Evolutionary conservation across 2,113 vertebrate genomes (phyloP).

Genomic region (Artemisiospiza belli): DNA sequence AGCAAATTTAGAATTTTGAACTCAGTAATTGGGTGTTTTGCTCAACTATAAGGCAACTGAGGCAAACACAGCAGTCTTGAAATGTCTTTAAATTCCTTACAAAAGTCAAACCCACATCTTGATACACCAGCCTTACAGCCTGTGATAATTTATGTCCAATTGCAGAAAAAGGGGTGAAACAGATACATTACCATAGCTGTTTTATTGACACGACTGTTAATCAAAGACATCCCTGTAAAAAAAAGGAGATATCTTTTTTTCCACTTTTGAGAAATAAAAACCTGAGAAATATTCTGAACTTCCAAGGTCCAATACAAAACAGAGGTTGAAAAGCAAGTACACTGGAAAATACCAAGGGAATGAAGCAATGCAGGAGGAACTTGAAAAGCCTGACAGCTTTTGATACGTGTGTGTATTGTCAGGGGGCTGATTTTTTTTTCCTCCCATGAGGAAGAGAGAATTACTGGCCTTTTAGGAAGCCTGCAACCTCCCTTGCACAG

Average conservation of each 20-base stretch:
- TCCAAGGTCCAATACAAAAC: not conserved
- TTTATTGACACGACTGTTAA: not conserved
- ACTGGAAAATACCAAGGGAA: not conserved
- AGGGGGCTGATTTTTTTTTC: not conserved
- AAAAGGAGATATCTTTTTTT: not conserved
- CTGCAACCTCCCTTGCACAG: not conserved
- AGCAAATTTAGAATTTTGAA: not conserved
- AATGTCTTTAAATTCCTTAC: not conserved
- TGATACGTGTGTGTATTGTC: not conserved
- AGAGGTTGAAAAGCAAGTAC: not conserved
- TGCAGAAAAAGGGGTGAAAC: not conserved
- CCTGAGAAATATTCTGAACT: not conserved
- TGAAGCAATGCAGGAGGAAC: not conserved
- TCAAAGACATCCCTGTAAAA: not conserved
- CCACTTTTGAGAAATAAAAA: not conserved
- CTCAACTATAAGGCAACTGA: not conserved
- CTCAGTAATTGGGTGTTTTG: not conserved
- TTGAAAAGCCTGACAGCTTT: slow-evolving; percentile 7
- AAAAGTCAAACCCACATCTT: not conserved
- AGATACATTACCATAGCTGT: not conserved
- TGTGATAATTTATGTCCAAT: not conserved
- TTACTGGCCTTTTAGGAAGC: not conserved
- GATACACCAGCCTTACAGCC: not conserved
- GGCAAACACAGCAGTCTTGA: not conserved
- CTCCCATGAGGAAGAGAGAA: not conserved